Base-by-base conservation (phyloP, 2,797 vertebrate species). In the Halcyon leucocephala region DNA sequence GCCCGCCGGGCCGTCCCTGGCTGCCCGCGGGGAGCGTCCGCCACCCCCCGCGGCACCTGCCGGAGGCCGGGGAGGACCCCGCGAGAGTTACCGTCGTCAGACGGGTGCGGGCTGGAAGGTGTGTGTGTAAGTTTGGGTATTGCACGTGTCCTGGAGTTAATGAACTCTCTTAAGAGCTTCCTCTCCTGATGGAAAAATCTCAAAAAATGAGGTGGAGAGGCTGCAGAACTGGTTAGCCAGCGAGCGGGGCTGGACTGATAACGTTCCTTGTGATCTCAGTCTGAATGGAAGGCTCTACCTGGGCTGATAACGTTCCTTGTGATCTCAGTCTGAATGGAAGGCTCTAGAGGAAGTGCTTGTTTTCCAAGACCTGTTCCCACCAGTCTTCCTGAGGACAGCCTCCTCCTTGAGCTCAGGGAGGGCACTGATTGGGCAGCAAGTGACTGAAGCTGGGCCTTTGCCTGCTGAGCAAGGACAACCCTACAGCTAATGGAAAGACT, bases 161-260 rank as follows among this genome's bases (percentile, higher is more conserved):
- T 80, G 33, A 31, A 5, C 4, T 57, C 10, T 24, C 44, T 8
- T 5, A 41, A 28, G 33, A 57, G 7, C 22, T 66, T 22, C 17
- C 13, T 48, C 37, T 22, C 35, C 39, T 14, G 33, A 9, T 19
- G 81, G 41, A 41, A 37, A 28, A 55, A 61, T 17, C 46, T 64
- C 15, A 0, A 26, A 52, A 52, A 58, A 35, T 1, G 48, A 66
- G 26, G 25, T 12, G 17, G 71, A 54, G 70, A 4, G 0, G 2
- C 35, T 52, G 60, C 0, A 1, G 51, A 37, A 7, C 8, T 37
- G 37, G 13, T 41, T 31, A 42, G 22, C 7, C 18, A 15, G 48
- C 1, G 6, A 72, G 28, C 4, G 14, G 19, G 52, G 76, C 26
- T 42, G 29, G 35, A 48, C 54, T 83, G 39, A 42, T 13, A 0